These are phyloP conservation scores for Tetramorium bicarinatum DNA, from an alignment of 2,888 invertebrate genomes.

Conservation along the genomic window DNA sequence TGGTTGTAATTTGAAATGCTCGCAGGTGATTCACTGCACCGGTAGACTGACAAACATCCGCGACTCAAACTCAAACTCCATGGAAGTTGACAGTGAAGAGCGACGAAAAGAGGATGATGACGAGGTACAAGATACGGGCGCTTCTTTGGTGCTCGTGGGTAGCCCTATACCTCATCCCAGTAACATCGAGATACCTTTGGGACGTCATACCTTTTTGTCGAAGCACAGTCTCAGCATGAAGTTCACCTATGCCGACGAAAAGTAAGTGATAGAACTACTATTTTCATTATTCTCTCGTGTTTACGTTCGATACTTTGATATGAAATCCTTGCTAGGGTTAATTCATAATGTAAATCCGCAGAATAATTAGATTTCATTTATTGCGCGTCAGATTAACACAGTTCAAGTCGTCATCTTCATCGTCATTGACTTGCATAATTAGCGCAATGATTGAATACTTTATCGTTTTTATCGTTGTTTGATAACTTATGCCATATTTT, in stretches of 20 bases:
- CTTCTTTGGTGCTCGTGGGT: slow-evolving; percentile 91
- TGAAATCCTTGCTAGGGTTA: not conserved
- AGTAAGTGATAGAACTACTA: slow-evolving; percentile 88
- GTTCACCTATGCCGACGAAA: slow-evolving; percentile 97
- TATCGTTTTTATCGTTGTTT: slow-evolving; percentile 29
- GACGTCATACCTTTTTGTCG: slow-evolving; percentile 95
- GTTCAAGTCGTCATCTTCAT: not conserved
- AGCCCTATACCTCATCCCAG: slow-evolving; percentile 96
- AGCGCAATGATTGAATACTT: slow-evolving; percentile 21
- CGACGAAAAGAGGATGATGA: slow-evolving; percentile 78
- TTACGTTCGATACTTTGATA: not conserved
- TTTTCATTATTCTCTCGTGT: not conserved
- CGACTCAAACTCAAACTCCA: slow-evolving; percentile 63
- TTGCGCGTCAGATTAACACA: not conserved
- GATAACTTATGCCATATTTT: slow-evolving; percentile 20
- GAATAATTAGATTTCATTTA: not conserved
- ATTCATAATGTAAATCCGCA: not conserved
- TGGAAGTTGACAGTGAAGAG: slow-evolving; percentile 77
- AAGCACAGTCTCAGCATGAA: slow-evolving; percentile 98
- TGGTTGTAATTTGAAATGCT: slow-evolving; percentile 48
- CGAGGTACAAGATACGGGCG: slow-evolving; percentile 78
- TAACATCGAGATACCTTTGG: slow-evolving; percentile 96
- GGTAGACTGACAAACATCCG: slow-evolving; percentile 90
- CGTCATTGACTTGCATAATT: slow-evolving; percentile 24
- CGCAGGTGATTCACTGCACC: slow-evolving; percentile 95